These are phyloP conservation scores for Drosophila pandora DNA, from an alignment of 1,140 invertebrate genomes.

Conservation along the genomic window DNA sequence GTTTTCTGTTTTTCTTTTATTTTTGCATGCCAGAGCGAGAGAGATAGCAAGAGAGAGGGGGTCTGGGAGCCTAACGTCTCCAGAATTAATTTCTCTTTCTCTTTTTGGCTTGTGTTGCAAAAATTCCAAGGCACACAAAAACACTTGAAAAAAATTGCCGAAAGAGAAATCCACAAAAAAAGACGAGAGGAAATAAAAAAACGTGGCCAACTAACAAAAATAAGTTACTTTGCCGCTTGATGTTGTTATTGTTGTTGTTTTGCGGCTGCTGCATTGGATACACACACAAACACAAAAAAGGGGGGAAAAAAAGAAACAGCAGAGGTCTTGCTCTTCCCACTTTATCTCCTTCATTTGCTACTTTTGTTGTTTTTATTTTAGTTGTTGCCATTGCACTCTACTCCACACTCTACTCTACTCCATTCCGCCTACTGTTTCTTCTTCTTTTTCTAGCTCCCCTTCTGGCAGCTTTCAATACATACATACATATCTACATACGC, in stretches of 20 bases:
- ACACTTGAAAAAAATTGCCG: conserved; percentile 23
- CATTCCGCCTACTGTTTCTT: conserved; percentile 15
- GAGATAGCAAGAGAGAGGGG: neutral
- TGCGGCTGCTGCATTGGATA: conserved; percentile 56
- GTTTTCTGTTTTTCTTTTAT: conserved; percentile 9
- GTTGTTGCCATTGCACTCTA: conserved; percentile 36
- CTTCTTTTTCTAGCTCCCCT: conserved; percentile 37
- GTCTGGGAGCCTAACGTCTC: neutral
- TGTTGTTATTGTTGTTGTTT: conserved; percentile 14
- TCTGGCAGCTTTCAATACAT: conserved; percentile 35
- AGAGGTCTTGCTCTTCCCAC: conserved; percentile 22
- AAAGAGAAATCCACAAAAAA: conserved; percentile 57
- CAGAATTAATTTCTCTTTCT: conserved; percentile 23
- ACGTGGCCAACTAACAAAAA: conserved; percentile 70
- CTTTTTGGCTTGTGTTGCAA: conserved; percentile 12
- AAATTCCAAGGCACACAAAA: conserved; percentile 39
- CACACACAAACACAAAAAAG: conserved; percentile 38
- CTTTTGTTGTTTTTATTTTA: conserved; percentile 18
- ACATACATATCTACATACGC: neutral
- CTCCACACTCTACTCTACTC: conserved; percentile 11
- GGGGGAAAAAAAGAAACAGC: conserved; percentile 44
- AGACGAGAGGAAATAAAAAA: conserved; percentile 46
- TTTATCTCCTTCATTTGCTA: conserved; percentile 20
- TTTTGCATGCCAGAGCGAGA: neutral
- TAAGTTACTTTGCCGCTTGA: conserved; percentile 51